Base-by-base conservation (phyloP, 2,888 invertebrate genomes). In the Scaptomyza parva region DNA sequence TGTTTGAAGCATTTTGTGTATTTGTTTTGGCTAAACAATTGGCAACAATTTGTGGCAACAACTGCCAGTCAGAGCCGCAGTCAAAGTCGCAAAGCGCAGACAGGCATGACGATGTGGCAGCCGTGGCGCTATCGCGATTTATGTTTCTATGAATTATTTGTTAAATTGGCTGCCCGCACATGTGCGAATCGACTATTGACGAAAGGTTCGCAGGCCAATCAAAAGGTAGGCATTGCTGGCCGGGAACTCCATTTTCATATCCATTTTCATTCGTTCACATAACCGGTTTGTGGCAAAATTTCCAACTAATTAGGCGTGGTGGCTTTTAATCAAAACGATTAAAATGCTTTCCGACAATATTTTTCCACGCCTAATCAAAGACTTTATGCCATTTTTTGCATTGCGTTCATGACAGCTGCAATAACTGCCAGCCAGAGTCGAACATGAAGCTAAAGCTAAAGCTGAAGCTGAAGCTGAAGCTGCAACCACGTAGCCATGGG, bases 311-410 rank as follows among this genome's bases (percentile, higher is more conserved):
- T 88, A 84, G 84, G 84, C 86, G 88, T 86, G 86, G 78, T 88
- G 60, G 86, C 88, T 88, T 80, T 88, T 84, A 84, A 84, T 84
- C 84, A 84, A 84, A 84, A 84, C 84, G 84, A 84, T 84, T 84
- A 84, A 84, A 84, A 88, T 84, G 78, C 88, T 88, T 88, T 84
- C 84, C 78, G 86, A 88, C 86, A 88, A 83, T 84, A 86, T 84
- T 84, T 84, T 84, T 88, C 84, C 88, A 84, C 84, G 84, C 88
- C 88, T 83, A 88, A 84, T 84, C 84, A 84, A 78, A 88, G 84
- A 78, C 85, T 85, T 65, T 72, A 78, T 84, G 78, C 86, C 87
- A 84, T 76, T 78, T 80, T 80, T 76, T 86, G 86, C 73, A 70
- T 76, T 78, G 72, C 77, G 51, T 66, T 72, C 72, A 69, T 86